Base-by-base conservation (phyloP, 2,888 invertebrate genomes). In the Microctonus hyperodae region DNA sequence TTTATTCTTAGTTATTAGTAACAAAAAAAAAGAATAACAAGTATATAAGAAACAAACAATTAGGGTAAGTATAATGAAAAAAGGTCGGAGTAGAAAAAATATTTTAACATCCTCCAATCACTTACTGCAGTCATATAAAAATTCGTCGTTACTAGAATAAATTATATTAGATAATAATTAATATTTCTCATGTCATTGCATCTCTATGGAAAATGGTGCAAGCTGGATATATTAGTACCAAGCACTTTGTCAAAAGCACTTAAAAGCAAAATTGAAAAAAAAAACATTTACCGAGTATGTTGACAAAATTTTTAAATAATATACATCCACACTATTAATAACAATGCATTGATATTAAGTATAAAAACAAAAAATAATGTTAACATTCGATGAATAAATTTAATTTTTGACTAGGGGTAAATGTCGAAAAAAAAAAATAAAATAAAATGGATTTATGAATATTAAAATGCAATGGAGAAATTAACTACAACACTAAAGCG, bases 1-100 rank as follows among this genome's bases (percentile, higher is more conserved):
- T 73, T 79, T 78, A 73, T 76, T 76, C 69, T 76, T 74, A 72
- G 72, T 56, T 64, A 73, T 75, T 75, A 75, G 69, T 70, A 69
- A 28, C 28, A 28, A 28, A 64, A 64, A 68, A 33, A 48, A 60
- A 48, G 25, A 55, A 50, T 51, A 35, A 5, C 4, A 35, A 35
- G 10, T 1, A 35, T 9, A 4, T n/a, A 37, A 37, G 3, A 37
- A 20, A 48, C 55, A 37, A 66, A 48, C 31, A 55, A n/a, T 53
- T 57, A 33, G 10, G 22, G n/a, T 55, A 44, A 20, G 37, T 37
- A 37, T 13, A n/a, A 37, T 37, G 37, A 37, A 37, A 5, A 37
- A 37, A 13, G 5, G 13, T 37, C 37, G 13, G n/a, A 37, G n/a
- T 37, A 7, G n/a, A 25, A 63, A 53, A n/a, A 62, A 59, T 64